phyloP scores from a whole-genome alignment of 2,888 invertebrate species.

The Ornithoptera priamus region DNA sequence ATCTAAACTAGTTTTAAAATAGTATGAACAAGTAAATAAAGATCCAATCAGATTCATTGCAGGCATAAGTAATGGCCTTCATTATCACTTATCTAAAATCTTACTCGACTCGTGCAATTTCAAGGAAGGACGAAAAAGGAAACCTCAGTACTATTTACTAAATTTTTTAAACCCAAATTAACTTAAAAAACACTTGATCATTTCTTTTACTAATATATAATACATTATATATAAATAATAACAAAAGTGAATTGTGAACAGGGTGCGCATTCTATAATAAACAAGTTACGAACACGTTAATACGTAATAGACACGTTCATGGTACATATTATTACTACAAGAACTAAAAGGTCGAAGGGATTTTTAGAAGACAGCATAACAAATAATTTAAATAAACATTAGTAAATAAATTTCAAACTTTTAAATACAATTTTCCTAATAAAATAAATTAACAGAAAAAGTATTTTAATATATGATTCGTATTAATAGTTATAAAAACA shows the following conservation, averaged over 20 bases:
- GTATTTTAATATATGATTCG: neutral
- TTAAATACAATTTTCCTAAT: neutral
- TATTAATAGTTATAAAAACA: neutral
- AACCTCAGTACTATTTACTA: neutral
- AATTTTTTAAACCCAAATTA: no score
- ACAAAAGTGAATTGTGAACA: slow-evolving; percentile 30
- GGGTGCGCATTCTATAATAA: slow-evolving; percentile 28
- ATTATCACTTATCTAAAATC: neutral
- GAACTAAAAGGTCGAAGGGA: slow-evolving; percentile 26
- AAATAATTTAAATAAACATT: neutral
- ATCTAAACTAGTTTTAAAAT: neutral
- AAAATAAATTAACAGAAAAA: neutral
- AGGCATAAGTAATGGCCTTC: slow-evolving; percentile 4
- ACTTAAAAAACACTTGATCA: neutral
- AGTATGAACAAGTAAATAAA: neutral
- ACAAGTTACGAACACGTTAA: slow-evolving; percentile 29
- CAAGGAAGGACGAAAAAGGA: neutral
- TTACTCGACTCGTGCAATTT: neutral
- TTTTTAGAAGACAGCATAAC: neutral
- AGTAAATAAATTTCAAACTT: neutral
- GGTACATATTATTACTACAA: slow-evolving; percentile 27
- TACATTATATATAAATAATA: neutral
- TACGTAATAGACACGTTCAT: slow-evolving; percentile 38
- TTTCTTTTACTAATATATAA: neutral
- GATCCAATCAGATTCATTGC: slow-evolving; percentile 19